A percentile compares a stretch with the other conserved stretches of the same genome.
Evolutionary conservation across 1,140 invertebrate genomes (phyloP).

Genomic region (Drosophila insularis): DNA sequence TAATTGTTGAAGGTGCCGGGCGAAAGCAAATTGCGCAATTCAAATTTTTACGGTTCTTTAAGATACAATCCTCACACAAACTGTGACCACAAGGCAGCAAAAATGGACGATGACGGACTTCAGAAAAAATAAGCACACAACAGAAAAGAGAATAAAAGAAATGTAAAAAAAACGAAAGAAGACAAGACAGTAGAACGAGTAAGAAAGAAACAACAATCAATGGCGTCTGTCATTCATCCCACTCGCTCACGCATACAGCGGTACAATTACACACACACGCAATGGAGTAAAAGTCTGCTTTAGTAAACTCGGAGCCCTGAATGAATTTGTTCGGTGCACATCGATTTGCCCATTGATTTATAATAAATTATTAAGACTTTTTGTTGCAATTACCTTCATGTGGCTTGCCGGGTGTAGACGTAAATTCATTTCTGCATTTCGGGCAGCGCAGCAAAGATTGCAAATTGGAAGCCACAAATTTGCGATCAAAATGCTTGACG

Average conservation of each 20-base stretch:
- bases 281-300: background rate
- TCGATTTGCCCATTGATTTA: background rate
- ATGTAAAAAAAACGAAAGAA: background rate
- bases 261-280: background rate
- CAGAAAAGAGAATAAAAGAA: background rate
- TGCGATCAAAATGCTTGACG: slow-evolving; percentile 58
- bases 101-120: slow-evolving; percentile 53
- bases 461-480: slow-evolving; percentile 62
- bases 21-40: slow-evolving; percentile 51
- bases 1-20: slow-evolving; percentile 37
- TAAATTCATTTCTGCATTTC: slow-evolving; percentile 48
- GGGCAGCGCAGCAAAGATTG: slow-evolving; percentile 51
- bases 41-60: slow-evolving; percentile 38
- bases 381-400: background rate
- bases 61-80: slow-evolving; percentile 67
- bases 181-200: background rate
- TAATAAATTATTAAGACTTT: no score
- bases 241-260: background rate
- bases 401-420: background rate
- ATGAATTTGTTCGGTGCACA: no score
- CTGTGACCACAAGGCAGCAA: slow-evolving; percentile 65
- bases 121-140: background rate
- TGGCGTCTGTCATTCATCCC: no score
- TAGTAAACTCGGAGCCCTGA: background rate
- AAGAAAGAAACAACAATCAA: no score